phyloP scores from a whole-genome alignment of 2,888 invertebrate species.

The Torymus tubicola region DNA sequence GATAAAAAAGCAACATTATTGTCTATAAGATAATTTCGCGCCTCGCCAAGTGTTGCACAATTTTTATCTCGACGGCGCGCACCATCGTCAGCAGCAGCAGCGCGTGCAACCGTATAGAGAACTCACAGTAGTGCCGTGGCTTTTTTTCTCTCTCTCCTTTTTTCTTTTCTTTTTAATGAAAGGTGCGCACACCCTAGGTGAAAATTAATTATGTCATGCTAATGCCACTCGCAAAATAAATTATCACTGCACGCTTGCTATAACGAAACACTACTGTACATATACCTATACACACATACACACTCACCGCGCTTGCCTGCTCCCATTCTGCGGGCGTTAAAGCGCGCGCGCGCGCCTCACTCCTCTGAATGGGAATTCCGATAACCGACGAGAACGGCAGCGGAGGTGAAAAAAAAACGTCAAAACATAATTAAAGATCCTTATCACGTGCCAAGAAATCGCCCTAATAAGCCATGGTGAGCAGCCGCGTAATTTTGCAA shows the following conservation, averaged over 20 bases:
- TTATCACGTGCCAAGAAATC: constrained; percentile 55
- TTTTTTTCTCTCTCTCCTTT: no score
- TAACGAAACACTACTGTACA: constrained; percentile 23
- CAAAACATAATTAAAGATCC: constrained; percentile 58
- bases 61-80: constrained; percentile 25
- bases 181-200: constrained; percentile 4
- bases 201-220: constrained; percentile 52
- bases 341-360: not conserved
- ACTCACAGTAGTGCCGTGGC: no score
- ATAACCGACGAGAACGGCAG: constrained; percentile 46
- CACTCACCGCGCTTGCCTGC: not conserved
- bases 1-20: constrained; percentile 1
- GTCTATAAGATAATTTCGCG: constrained; percentile 25
- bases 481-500: constrained; percentile 49
- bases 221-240: constrained; percentile 33
- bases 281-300: not conserved
- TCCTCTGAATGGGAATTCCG: constrained; percentile 50
- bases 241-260: not conserved
- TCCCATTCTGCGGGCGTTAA: not conserved
- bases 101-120: no score
- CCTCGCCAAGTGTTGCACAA: constrained; percentile 32
- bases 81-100: not conserved
- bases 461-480: constrained; percentile 55
- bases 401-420: constrained; percentile 33
- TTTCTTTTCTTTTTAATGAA: constrained; percentile 20